Evolutionary conservation across 2,888 invertebrate genomes (phyloP).

Genomic region (Agapostemon virescens): DNA sequence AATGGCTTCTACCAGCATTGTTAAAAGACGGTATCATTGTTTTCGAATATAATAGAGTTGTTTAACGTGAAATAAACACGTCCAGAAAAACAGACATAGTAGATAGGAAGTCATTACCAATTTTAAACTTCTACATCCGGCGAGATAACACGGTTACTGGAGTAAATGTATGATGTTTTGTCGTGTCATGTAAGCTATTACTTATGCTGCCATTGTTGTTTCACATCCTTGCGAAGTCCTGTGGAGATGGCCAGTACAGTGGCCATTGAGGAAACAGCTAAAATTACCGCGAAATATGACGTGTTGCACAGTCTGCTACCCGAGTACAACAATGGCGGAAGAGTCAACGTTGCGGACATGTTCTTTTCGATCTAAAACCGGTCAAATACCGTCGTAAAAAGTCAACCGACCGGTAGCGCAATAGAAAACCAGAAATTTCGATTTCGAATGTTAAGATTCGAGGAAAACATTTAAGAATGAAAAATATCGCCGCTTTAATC

Average conservation of each 20-base stretch:
- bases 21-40: background rate
- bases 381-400: background rate
- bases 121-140: background rate
- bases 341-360: background rate
- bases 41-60: background rate
- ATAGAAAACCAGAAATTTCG: background rate
- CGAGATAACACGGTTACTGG: background rate
- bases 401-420: background rate
- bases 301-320: background rate
- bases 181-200: background rate
- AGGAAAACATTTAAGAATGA: too few relatives aligned
- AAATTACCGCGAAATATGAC: background rate
- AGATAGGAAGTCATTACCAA: background rate
- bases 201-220: background rate
- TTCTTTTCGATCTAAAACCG: background rate
- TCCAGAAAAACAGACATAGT: background rate
- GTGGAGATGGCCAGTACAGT: background rate
- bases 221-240: background rate
- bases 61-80: background rate
- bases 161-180: background rate
- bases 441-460: too few relatives aligned
- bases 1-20: background rate
- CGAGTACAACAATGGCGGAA: background rate
- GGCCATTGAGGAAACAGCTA: background rate
- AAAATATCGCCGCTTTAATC: too few relatives aligned